phyloP scores from a whole-genome alignment of 2,888 invertebrate genomes.

The Petrolisthes cinctipes region DNA sequence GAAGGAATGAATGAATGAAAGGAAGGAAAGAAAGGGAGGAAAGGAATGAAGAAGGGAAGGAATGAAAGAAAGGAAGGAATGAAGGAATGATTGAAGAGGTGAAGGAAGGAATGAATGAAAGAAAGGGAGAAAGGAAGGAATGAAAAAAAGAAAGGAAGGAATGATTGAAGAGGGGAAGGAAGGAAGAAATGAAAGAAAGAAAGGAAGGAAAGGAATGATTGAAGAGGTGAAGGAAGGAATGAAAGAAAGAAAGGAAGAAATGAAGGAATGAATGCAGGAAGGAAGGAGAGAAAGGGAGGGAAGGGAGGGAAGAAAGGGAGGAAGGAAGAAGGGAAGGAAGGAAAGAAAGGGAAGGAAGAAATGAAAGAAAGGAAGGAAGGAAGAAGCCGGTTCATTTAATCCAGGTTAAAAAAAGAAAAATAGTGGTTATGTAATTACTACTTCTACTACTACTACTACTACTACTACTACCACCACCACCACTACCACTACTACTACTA shows the following conservation, averaged over 20 bases:
- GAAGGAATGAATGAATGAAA: too few relatives aligned
- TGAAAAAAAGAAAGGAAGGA: background rate
- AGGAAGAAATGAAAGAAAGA: background rate
- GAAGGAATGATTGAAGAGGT: too few relatives aligned
- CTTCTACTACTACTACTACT: too few relatives aligned
- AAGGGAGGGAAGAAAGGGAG: background rate
- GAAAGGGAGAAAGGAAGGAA: background rate
- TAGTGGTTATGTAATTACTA: too few relatives aligned
- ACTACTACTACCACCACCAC: too few relatives aligned
- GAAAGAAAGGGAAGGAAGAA: background rate
- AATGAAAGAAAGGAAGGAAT: background rate
- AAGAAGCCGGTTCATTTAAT: too few relatives aligned
- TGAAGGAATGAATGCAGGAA: too few relatives aligned
- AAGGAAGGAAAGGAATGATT: background rate
- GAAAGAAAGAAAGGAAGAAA: background rate
- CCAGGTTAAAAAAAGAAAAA: too few relatives aligned
- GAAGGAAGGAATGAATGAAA: too few relatives aligned
- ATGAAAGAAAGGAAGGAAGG: background rate
- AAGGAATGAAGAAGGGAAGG: too few relatives aligned
- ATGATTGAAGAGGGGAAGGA: background rate
- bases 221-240: background rate
- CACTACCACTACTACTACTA: too few relatives aligned
- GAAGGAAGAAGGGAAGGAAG: background rate
- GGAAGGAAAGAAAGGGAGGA: background rate
- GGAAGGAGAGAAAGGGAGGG: background rate